Conservation (phyloP, 37 sponge, comb jelly and placozoan species). For the Corticium candelabrum region DNA sequence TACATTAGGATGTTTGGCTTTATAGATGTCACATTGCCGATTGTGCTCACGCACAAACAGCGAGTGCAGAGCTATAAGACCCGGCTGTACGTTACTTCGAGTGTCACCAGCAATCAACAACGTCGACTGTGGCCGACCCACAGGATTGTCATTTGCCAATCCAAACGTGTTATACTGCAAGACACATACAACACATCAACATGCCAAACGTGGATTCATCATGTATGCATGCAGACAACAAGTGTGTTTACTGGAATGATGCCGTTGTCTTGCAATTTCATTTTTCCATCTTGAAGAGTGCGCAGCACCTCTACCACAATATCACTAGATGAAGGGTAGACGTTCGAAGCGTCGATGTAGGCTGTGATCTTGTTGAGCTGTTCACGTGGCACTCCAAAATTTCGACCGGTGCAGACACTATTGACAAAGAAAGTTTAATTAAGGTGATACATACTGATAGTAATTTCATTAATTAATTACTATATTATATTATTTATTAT, state of each 20-base stretch:
- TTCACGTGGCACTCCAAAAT: slow-evolving; percentile 18
- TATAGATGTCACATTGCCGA: slow-evolving; percentile 1
- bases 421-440: no score
- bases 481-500: no score
- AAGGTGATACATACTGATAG: no score
- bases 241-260: no score
- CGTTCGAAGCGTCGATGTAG: slow-evolving; percentile 50
- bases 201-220: no score
- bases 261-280: no score
- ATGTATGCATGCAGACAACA: no score
- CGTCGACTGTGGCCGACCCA: neutral
- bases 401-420: neutral
- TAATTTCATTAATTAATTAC: no score
- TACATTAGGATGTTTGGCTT: neutral
- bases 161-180: neutral
- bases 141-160: neutral
- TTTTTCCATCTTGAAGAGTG: no score
- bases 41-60: slow-evolving; percentile 24
- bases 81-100: no score
- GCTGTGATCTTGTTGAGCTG: slow-evolving; percentile 78
- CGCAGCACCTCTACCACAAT: no score
- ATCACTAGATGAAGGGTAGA: slow-evolving; percentile 28
- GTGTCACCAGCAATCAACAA: slow-evolving; percentile 17
- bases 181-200: no score
- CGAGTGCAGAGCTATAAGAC: slow-evolving; percentile 15